These are phyloP conservation scores for Zeus faber DNA, from an alignment of 2,113 vertebrate genomes.

Conservation along the genomic window DNA sequence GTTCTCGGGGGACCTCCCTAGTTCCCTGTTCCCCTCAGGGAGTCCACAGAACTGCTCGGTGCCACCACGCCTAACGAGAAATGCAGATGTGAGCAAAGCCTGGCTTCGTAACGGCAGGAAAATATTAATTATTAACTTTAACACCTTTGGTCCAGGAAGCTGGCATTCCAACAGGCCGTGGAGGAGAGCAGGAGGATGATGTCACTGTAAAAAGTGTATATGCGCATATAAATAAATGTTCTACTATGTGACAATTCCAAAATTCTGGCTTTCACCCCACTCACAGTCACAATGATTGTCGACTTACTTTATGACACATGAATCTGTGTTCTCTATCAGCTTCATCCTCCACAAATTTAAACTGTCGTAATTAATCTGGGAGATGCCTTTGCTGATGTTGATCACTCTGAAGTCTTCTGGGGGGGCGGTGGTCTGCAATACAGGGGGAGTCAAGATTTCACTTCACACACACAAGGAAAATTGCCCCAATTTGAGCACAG, in stretches of 20 bases:
- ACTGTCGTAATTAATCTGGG: conserved; percentile 86
- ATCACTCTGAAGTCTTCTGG: conserved; percentile 91
- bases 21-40: no score
- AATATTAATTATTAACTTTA: background rate
- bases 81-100: background rate
- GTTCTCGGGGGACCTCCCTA: no score
- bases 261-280: no score
- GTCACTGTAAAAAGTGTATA: conserved; percentile 74
- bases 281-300: background rate
- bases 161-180: conserved; percentile 95
- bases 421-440: conserved; percentile 76
- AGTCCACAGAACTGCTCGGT: no score
- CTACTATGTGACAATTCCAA: no score
- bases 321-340: conserved; percentile 84
- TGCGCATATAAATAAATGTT: no score
- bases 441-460: conserved; percentile 46
- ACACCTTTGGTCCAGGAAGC: conserved; percentile 96
- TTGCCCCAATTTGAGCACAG: no score
- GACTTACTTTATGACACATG: conserved; percentile 88
- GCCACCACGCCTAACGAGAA: no score
- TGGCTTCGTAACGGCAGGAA: background rate
- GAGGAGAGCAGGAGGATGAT: conserved; percentile 92
- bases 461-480: conserved; percentile 29
- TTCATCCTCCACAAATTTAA: conserved; percentile 90
- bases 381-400: conserved; percentile 83